Base-by-base conservation (phyloP, 1,140 invertebrate species). In the Drosophila funebris region DNA sequence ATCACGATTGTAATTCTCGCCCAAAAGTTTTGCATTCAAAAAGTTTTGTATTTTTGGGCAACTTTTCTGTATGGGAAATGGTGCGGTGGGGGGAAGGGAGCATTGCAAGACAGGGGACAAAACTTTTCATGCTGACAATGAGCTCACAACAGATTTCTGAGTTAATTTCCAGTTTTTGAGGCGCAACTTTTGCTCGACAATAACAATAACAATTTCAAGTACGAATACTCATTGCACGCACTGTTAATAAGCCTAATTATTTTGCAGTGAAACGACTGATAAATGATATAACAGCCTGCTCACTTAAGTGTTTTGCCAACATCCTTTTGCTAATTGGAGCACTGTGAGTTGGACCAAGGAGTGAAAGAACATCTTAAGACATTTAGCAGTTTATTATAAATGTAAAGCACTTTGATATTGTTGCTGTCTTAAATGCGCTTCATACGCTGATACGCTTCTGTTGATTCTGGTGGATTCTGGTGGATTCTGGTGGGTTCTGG, bases 1-100 rank as follows among this genome's bases (percentile, higher is more conserved):
- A 87, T 87, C 82, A 87, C 82, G 82, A 87, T 87, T 87, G 82
- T 87, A 87, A 87, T 87, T 88, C 82, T 82, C 82, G 82, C 82
- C 74, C 63, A 77, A 76, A 87, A 80, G 73, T 87, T 85, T 87
- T 78, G 82, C 82, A 85, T 87, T 87, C 82, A 76, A 80, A 85
- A 85, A 85, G 78, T 85, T 83, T 78, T 58, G 69, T 56, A 68
- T 68, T 57, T 69, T 57, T 69, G 80, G 72, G 66, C 80, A 83
- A 85, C 80, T 84, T 84, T 74, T 41, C 53, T 60, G 54, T 29
- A 27, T 41, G 41, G 4, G 11, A 14, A 24, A 16, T 11, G 29
- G 2, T 3, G 33, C n/a, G 33, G 1, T 3, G 6, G 3, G 6
- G 22, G 20, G 31, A 29, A 29, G 24, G 39, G 52, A 7, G 18